Evolutionary conservation across 2,113 vertebrate genomes (phyloP).

Genomic region (Sigmodon hispidus): DNA sequence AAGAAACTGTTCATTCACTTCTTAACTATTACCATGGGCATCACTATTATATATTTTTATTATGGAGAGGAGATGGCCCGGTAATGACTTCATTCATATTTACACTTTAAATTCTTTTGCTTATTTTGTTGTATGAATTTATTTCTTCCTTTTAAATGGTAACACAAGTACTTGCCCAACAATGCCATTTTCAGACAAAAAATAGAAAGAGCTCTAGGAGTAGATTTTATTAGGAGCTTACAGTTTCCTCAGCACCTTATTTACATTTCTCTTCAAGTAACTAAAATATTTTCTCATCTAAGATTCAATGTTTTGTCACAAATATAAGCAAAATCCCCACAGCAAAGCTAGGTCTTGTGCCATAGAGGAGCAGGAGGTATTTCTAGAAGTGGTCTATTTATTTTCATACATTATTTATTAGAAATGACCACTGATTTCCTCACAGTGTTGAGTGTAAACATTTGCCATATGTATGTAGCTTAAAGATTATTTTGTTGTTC

Average conservation of each 20-base stretch:
- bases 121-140: not conserved
- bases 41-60: not conserved
- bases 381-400: conserved; percentile 69
- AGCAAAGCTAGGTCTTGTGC: conserved; percentile 66
- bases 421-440: conserved; percentile 69
- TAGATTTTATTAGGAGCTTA: conserved; percentile 24
- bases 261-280: not conserved
- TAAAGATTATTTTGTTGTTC: conserved; percentile 72
- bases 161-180: not conserved
- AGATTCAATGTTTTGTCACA: not conserved
- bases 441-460: conserved; percentile 50
- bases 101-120: not conserved
- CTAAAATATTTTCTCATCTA: not conserved
- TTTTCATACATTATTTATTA: conserved; percentile 79
- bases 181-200: not conserved
- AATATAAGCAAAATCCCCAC: not conserved
- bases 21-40: not conserved
- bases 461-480: conserved; percentile 62
- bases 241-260: conserved; percentile 49
- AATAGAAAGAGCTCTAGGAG: not conserved
- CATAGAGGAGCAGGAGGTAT: conserved; percentile 62
- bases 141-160: not conserved
- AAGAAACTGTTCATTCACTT: not conserved
- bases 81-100: not conserved
- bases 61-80: not conserved